Base-by-base conservation (phyloP, 2,888 invertebrate species). In the Phrixothrix hirtus region DNA sequence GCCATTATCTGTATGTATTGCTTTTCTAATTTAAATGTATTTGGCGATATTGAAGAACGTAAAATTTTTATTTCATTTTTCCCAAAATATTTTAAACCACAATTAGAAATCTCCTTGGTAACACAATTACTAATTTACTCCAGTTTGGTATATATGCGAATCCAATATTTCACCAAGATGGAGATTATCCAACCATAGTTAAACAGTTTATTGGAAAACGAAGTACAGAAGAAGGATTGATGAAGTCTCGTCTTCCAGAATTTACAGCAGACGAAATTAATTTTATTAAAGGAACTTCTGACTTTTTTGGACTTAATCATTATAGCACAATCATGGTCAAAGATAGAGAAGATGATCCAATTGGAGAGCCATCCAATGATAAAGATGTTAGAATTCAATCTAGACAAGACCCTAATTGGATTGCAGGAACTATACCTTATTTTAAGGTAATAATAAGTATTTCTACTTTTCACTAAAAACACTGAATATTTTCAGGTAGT, bases 121-220 rank as follows among this genome's bases (percentile, higher is more conserved):
- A 25, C 27, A 9, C 9, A 2, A 27, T 6, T 7, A 15, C 14
- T n/a, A 30, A 21, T 21, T 36, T 38, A 11, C 58, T 45, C 17
- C 34, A 64, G 66, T 60, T 56, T 46, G 82, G 82, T 11, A 80
- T 80, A 79, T 81, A 79, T 60, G 80, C 80, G 2, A 77, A 81
- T 60, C 82, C 82, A 1, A 75, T 83, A 1, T 81, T 78, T 62
- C 78, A 78, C 2, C 68, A 73, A 2, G 75, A 79, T 58, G 83
- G 83, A 3, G 80, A 83, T 68, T 84, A 83, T 61, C 83, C 83
- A 0, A 70, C 77, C 1, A 74, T 81, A 43, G 74, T 84, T 57
- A 81, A 80, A 47, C 71, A 77, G 44, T 64, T 78, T 5, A 78
- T 84, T 0, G 81, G 79, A 49, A 76, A 76, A 37, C 81, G 80